Evolutionary conservation across 2,113 vertebrate genomes (phyloP).

Genomic region (Podarcis cretensis): DNA sequence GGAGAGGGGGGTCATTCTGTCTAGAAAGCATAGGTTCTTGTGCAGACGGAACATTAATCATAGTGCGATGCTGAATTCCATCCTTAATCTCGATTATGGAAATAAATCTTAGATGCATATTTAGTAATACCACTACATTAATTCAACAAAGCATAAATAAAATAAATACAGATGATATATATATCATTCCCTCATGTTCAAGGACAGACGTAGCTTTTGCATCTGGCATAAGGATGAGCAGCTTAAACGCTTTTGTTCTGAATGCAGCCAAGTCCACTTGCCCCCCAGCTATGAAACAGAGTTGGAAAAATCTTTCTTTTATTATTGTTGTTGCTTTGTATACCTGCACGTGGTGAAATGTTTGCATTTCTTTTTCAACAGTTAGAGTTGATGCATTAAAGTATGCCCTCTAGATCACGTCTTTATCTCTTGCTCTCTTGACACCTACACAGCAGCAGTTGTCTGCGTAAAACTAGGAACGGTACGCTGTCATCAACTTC

Average conservation of each 20-base stretch:
- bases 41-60: no score
- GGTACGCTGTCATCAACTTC: background rate
- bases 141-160: background rate
- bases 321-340: background rate
- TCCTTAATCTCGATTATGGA: no score
- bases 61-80: no score
- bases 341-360: background rate
- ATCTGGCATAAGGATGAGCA: background rate
- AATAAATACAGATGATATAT: background rate
- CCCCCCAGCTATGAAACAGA: no score
- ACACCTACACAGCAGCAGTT: background rate
- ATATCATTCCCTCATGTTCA: background rate
- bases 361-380: background rate
- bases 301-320: background rate
- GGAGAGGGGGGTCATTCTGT: no score
- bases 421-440: background rate
- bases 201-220: background rate
- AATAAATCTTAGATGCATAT: background rate
- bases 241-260: background rate
- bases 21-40: no score
- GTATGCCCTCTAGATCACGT: background rate
- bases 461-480: background rate
- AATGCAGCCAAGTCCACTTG: background rate
- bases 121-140: no score
- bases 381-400: background rate